A percentile compares a stretch with the other conserved stretches of the same genome.
Conservation (phyloP, 2,797 vertebrate genomes). For the Knipowitschia caucasica region DNA sequence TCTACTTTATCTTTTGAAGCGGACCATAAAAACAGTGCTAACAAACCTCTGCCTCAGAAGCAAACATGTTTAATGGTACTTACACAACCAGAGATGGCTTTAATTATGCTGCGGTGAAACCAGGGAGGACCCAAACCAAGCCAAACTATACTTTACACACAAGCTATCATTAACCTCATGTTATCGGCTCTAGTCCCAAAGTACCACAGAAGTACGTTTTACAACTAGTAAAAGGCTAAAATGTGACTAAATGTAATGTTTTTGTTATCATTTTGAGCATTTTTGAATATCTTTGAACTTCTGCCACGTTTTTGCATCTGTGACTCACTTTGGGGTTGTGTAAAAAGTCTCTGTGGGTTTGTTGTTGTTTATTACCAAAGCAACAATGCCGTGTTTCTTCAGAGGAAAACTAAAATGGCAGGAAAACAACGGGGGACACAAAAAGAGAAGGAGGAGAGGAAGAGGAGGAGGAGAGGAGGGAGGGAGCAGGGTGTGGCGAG, state of each 20-base stretch:
- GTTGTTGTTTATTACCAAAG: background rate
- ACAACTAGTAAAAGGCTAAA: too few species aligned
- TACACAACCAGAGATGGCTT: background rate
- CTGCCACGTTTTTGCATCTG: background rate
- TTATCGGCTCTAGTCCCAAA: too few species aligned
- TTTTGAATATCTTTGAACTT: background rate
- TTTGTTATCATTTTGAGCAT: background rate
- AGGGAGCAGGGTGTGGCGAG: conserved; percentile 41
- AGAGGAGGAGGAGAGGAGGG: background rate
- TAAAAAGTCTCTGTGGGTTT: conserved; percentile 2
- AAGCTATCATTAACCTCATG: background rate
- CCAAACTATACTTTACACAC: background rate
- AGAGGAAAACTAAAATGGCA: background rate
- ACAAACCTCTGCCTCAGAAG: background rate
- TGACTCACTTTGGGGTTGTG: conserved; percentile 5
- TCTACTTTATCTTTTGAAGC: background rate
- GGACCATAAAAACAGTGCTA: background rate
- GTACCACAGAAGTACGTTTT: too few species aligned
- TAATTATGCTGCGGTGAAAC: conserved; percentile 10
- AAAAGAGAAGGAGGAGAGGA: conserved; percentile 25
- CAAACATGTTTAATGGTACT: background rate
- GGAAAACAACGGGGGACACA: background rate
- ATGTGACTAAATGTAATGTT: background rate
- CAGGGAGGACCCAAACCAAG: background rate
- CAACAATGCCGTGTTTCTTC: conserved; percentile 14